These are phyloP conservation scores for Cistogaster globosa DNA, from an alignment of 2,888 invertebrate species.

Conservation along the genomic window DNA sequence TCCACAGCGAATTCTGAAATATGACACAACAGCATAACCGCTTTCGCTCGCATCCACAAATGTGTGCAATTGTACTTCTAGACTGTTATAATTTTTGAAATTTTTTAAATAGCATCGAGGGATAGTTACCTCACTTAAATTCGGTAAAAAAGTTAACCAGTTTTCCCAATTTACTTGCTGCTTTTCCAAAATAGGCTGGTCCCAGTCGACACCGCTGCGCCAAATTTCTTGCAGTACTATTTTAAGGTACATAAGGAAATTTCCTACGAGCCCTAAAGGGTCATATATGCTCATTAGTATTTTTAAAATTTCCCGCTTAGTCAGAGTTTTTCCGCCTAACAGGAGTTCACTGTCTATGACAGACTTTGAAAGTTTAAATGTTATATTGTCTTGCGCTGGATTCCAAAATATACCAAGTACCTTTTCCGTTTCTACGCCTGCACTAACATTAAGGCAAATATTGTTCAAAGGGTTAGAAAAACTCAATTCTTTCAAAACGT, in stretches of 20 bases:
- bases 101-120: slow-evolving; percentile 27
- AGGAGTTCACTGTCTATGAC: neutral
- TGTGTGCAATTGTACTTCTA: slow-evolving; percentile 51
- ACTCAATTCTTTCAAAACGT: slow-evolving; percentile 1
- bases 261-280: slow-evolving; percentile 47
- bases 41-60: slow-evolving; percentile 69
- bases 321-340: neutral
- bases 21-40: slow-evolving; percentile 34
- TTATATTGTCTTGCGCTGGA: slow-evolving; percentile 36
- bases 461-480: neutral
- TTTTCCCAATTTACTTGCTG: neutral
- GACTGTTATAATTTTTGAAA: neutral
- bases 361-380: slow-evolving; percentile 45
- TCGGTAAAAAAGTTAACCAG: slow-evolving; percentile 69
- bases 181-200: slow-evolving; percentile 11
- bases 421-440: slow-evolving; percentile 12
- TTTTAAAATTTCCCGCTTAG: slow-evolving; percentile 4
- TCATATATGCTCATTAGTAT: slow-evolving; percentile 51
- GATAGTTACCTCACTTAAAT: slow-evolving; percentile 56
- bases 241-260: slow-evolving; percentile 51
- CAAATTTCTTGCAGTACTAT: slow-evolving; percentile 48
- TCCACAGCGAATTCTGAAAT: slow-evolving; percentile 4
- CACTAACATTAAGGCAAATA: slow-evolving; percentile 13
- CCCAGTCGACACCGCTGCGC: slow-evolving; percentile 45
- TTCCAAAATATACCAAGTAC: slow-evolving; percentile 45